Evolutionary conservation across 2,888 invertebrate species (phyloP), one percentile per base, ranked within the genome.

Genomic region (Byasa hedistus): DNA sequence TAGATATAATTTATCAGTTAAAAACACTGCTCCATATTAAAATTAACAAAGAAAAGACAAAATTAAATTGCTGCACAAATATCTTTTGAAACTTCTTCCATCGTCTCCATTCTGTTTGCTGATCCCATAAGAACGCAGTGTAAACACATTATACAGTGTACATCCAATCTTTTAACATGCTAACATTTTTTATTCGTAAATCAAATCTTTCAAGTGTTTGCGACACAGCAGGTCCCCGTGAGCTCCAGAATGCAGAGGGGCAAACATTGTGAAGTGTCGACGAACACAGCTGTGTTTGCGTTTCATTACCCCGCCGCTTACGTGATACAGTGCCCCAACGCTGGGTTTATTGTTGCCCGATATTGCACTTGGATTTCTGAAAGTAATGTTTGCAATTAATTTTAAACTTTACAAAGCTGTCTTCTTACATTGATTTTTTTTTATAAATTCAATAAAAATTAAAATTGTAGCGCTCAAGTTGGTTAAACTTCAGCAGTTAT

Each of bases 261-360:
- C 71, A 71, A 75, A 75, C 73, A 69, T 71, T 69, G 68, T 68
- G 58, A 61, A 70, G 68, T 70, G 73, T 69, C 76, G 68, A 80
- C 61, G 61, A 61, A 61, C 57, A 66, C 65, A 83, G 81, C 80
- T 85, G 84, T 83, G 81, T 83, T 85, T 82, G 77, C 77, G 72
- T 86, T 85, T 78, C 79, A 84, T 86, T 83, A 84, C n/a, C 72
- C 73, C 73, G 70, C 72, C 69, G 70, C 61, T 65, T 71, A 66
- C 69, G 71, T 68, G 69, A 69, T 70, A 70, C 70, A 70, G 68
- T 64, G 69, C 67, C 54, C 61, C 61, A 58, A 12, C 27, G 48
- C 60, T 48, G 60, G 61, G 61, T 58, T 61, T 66, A 66, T 69
- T 71, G 71, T 69, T 65, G 69, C 55, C 68, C 65, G 69, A 66